These are phyloP conservation scores for Entomobrya multifasciata DNA, from an alignment of 2,888 invertebrate genomes.

Conservation along the genomic window DNA sequence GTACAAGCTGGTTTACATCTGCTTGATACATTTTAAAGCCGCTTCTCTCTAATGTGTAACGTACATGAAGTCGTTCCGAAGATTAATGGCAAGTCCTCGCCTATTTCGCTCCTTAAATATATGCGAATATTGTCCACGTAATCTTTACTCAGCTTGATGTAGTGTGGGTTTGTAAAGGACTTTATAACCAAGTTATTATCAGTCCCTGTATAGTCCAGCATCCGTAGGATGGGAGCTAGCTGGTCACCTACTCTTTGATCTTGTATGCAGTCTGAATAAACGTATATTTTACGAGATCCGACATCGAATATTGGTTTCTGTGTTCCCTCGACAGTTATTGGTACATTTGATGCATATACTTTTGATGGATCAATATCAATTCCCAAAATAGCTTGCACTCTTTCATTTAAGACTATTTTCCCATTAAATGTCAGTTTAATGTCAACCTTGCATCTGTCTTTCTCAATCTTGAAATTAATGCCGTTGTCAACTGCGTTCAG, in stretches of 20 bases:
- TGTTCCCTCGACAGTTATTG: not conserved
- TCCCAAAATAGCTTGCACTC: constrained; percentile 27
- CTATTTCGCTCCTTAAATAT: constrained; percentile 39
- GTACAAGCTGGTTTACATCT: not conserved
- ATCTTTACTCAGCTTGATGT: not conserved
- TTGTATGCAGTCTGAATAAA: constrained; percentile 18
- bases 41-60: constrained; percentile 42
- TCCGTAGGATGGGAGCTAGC: constrained; percentile 22
- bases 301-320: constrained; percentile 12
- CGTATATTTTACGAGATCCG: not conserved
- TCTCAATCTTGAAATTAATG: not conserved
- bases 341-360: not conserved
- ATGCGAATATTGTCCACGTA: constrained; percentile 2
- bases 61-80: not conserved
- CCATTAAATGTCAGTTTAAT: no score
- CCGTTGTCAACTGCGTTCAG: no score
- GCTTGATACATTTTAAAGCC: constrained; percentile 11
- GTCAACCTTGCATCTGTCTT: no score
- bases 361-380: not conserved
- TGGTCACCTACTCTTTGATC: constrained; percentile 28
- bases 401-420: not conserved
- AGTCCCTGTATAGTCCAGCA: constrained; percentile 1
- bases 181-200: not conserved
- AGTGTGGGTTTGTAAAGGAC: not conserved
- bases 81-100: constrained; percentile 22